phyloP scores from a whole-genome alignment of 2,888 invertebrate species.

The Napeogenes sylphis region DNA sequence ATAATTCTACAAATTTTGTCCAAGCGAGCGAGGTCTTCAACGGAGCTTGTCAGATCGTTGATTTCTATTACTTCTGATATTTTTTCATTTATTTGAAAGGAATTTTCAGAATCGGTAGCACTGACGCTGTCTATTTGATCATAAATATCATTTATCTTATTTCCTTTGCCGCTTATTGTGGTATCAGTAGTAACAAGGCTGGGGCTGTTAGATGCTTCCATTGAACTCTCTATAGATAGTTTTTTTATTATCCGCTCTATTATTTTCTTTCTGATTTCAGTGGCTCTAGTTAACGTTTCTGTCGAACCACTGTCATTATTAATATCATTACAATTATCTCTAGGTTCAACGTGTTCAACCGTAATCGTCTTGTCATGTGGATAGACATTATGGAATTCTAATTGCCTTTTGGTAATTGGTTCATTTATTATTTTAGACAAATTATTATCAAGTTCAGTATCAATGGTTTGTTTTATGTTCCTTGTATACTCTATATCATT shows the following conservation, averaged over 20 bases:
- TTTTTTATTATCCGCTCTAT: slow-evolving; percentile 23
- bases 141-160: slow-evolving; percentile 51
- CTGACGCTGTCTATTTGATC: slow-evolving; percentile 68
- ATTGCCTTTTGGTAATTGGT: no score
- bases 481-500: no score
- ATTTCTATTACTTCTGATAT: slow-evolving; percentile 63
- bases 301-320: background rate
- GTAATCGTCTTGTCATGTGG: no score
- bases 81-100: slow-evolving; percentile 54
- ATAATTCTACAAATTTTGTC: slow-evolving; percentile 69
- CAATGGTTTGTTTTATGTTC: no score
- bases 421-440: no score
- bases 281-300: background rate
- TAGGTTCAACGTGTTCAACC: background rate
- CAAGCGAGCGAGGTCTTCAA: slow-evolving; percentile 59
- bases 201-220: slow-evolving; percentile 32
- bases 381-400: no score
- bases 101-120: slow-evolving; percentile 57
- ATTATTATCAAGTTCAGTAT: no score
- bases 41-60: slow-evolving; percentile 57
- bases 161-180: slow-evolving; percentile 34
- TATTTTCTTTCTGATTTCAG: slow-evolving; percentile 21
- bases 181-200: slow-evolving; percentile 36
- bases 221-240: slow-evolving; percentile 13
- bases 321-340: no score